phyloP scores from a whole-genome alignment of 1,140 invertebrate species.

The Neodiprion fabricii region DNA sequence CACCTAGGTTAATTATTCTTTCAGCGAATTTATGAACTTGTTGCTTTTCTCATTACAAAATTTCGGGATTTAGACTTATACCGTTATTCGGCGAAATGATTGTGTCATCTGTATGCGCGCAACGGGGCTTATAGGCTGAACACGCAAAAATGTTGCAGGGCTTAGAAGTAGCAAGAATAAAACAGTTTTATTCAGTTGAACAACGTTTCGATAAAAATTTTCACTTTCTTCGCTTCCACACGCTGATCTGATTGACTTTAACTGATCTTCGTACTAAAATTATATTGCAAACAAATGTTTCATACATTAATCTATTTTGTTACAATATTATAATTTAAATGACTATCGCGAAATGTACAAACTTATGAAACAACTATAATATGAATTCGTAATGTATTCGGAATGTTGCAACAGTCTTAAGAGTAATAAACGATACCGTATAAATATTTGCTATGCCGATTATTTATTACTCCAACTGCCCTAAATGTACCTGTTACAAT shows the following conservation, averaged over 20 bases:
- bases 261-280: no score
- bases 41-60: background rate
- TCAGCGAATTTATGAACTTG: no score
- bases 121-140: background rate
- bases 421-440: background rate
- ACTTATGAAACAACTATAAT: background rate
- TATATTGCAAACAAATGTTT: no score
- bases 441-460: background rate
- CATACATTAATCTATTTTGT: no score
- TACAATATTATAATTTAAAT: no score
- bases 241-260: no score
- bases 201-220: no score
- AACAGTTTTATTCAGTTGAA: no score
- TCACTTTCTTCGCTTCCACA: no score
- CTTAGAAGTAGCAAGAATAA: no score
- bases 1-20: no score
- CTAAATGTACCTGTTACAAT: background rate
- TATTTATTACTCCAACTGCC: background rate
- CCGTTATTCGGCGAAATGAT: constrained; percentile 5
- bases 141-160: background rate
- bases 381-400: background rate
- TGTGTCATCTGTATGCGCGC: background rate
- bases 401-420: background rate
- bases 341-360: no score
- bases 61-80: constrained; percentile 1